Base-by-base conservation (phyloP, 1,140 invertebrate genomes). In the Coenobita brevimanus region DNA sequence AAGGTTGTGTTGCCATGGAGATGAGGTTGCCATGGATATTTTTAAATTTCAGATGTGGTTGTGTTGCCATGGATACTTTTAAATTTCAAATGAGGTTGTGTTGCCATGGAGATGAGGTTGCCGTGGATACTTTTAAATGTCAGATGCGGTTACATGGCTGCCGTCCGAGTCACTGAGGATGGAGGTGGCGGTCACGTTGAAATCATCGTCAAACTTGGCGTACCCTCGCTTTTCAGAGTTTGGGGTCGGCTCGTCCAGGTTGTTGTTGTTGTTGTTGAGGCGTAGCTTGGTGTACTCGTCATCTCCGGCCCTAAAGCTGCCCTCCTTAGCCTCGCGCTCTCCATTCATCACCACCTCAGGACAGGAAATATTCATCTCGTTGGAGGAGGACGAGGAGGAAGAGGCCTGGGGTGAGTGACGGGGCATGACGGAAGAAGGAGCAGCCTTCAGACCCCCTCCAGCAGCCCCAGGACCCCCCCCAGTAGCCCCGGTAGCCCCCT, bases 151-250 rank as follows among this genome's bases (percentile, higher is more conserved):
- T 17, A 30, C 78, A 43, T 60, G 57, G 79, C 64, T 87, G 43
- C 41, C 69, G 43, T 79, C 73, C 8, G 85, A 87, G 33, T 80
- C 76, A n/a, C 80, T 76, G 27, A 81, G 64, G 15, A n/a, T 36
- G 60, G 76, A 30, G 36, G 76, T 75, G 21, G 64, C 33, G 2
- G 85, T 87, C 36, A 80, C 78, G 69, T 81, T 81, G 64, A 87
- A 87, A 17, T 87, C 85, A 41, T 81, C 85, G 30, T 87, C 84
- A 73, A 87, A 87, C n/a, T 87, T 87, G 46, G 85, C 76, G 54
- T 87, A 87, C 79, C 76, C 85, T 36, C 76, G 85, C 62, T 87
- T 87, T 50, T 76, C 85, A 67, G 76, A 36, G 46, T 17, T 50
- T 6, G 46, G 46, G 6, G 46, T 50, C 6, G 46, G 46, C 6